Base-by-base conservation (phyloP, 2,113 vertebrate species). In the Mormyrus iriodes region DNA sequence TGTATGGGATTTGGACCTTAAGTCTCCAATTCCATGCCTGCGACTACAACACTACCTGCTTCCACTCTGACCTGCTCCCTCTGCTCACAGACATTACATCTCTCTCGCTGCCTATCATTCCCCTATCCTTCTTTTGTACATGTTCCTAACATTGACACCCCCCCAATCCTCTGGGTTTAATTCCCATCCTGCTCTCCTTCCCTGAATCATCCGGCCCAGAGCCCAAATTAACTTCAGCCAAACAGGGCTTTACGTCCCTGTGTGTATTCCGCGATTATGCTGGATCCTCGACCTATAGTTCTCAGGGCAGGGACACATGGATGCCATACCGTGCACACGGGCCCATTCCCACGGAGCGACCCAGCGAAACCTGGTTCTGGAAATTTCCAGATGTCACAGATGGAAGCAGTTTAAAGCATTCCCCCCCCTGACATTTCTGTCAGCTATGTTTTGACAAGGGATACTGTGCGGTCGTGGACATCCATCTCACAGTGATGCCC, bases 321-420 rank as follows among this genome's bases (percentile, higher is more conserved):
- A 46, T 83, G 6, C 79, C 79, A 83, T 83, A 83, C 42, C 42
- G 79, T 15, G 65, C 15, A 46, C 79, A 46, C 5, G 42, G 79
- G 19, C 42, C 19, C 39, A 39, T 44, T 44, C 79, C 35, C 35
- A 42, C 17, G 35, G 42, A 48, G 19, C 2, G 35, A 7, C 42
- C 39, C 19, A 89, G 76, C 79, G 15, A 48, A 89, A 90, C 46
- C 89, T 58, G 69, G 27, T 48, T 90, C 90, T 31, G 49, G 44
- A 79, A 27, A 73, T 76, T 58, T 35, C 58, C 65, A 79, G 88
- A 76, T 73, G 61, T 15, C 55, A 61, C 49, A 53, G 86, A 61
- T 91, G 90, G 92, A 93, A 93, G 91, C 93, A 93, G 92, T 92
- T 94, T 93, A 93, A 92, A 92, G 88, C 89, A 86, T 19, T 84